Evolutionary conservation across 2,113 vertebrate species (phyloP).

Genomic region (Tretioscincus oriximinensis): DNA sequence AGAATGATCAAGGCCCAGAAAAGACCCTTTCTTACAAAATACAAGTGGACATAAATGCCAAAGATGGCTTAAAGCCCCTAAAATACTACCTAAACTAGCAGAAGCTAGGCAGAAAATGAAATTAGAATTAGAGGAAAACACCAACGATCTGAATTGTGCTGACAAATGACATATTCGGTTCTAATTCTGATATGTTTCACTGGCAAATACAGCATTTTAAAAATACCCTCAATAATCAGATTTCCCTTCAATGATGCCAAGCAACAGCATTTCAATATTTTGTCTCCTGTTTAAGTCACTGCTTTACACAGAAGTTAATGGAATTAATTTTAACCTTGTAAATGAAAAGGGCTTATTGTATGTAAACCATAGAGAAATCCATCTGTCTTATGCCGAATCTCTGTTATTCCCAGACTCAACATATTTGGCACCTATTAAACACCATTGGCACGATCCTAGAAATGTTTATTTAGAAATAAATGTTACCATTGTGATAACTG

Average conservation of each 20-base stretch:
- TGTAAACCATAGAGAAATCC: neutral
- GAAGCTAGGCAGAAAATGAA: conserved; percentile 47
- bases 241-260: neutral
- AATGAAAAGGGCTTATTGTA: accelerated
- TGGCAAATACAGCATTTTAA: neutral
- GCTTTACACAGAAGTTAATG: neutral
- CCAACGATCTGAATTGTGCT: conserved; percentile 59
- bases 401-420: neutral
- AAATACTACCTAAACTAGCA: neutral
- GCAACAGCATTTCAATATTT: neutral
- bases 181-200: conserved; percentile 24
- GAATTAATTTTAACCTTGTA: neutral
- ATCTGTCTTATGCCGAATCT: neutral
- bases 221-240: neutral
- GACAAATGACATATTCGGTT: conserved; percentile 46
- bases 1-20: neutral
- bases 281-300: neutral
- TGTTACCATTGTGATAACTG: no score
- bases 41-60: neutral
- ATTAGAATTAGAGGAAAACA: conserved; percentile 62
- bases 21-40: neutral
- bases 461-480: no score
- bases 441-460: no score
- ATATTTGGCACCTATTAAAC: neutral
- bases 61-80: neutral